Conservation (phyloP, 1,140 invertebrate species). For the Aphidius gifuensis region DNA sequence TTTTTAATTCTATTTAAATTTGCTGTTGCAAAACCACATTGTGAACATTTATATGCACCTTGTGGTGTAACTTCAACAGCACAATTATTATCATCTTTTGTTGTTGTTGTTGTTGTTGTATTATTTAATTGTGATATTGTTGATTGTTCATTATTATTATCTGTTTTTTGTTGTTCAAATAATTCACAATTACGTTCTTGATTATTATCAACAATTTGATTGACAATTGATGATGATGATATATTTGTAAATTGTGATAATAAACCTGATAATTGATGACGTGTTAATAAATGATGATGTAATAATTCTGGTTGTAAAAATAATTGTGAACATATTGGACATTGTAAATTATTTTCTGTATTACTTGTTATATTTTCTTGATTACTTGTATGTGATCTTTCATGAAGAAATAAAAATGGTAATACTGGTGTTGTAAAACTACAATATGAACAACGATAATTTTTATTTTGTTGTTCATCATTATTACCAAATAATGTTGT, state of each 20-base stretch:
- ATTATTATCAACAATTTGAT: slow-evolving; percentile 26
- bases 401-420: slow-evolving; percentile 87
- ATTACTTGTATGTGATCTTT: slow-evolving; percentile 70
- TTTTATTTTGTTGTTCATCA: slow-evolving; percentile 61
- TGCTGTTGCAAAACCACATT: slow-evolving; percentile 65
- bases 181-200: slow-evolving; percentile 32
- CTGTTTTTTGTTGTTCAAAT: slow-evolving; percentile 35
- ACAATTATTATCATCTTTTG: slow-evolving; percentile 37
- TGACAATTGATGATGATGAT: slow-evolving; percentile 22
- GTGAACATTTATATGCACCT: slow-evolving; percentile 60
- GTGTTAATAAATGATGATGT: slow-evolving; percentile 60
- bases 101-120: slow-evolving; percentile 24
- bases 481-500: slow-evolving; percentile 61
- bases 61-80: slow-evolving; percentile 49
- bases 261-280: slow-evolving; percentile 60
- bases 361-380: slow-evolving; percentile 29
- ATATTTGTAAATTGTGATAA: slow-evolving; percentile 50
- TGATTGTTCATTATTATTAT: slow-evolving; percentile 25
- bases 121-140: slow-evolving; percentile 34
- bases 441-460: slow-evolving; percentile 85
- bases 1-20: slow-evolving; percentile 63
- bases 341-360: slow-evolving; percentile 49
- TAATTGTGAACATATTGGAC: slow-evolving; percentile 61
- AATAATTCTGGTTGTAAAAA: slow-evolving; percentile 59
- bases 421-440: slow-evolving; percentile 84